Base-by-base conservation (phyloP, 2,113 vertebrate species). In the Octodon degus region DNA sequence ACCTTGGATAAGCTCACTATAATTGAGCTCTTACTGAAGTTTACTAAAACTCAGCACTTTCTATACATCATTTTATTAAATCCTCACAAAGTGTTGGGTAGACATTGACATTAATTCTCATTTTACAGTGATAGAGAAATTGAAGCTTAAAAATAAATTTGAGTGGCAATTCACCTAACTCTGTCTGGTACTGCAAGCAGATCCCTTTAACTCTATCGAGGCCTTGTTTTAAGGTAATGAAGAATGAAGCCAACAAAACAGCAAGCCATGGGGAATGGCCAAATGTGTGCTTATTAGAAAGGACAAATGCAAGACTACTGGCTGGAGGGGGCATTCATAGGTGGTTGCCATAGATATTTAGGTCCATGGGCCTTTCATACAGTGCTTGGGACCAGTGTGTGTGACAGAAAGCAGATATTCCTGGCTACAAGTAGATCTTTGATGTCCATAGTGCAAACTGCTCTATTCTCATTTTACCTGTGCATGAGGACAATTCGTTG, bases 91-190 rank as follows among this genome's bases (percentile, higher is more conserved):
- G 13, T 53, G n/a, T 20, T 34, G 86, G 9, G 32, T 43, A 74
- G 60, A 58, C 27, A 27, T 62, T 8, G 53, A n/a, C 24, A 43
- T 92, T 65, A 74, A 92, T 86, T 50, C n/a, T 14, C 20, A 82
- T 65, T 89, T 43, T 85, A 60, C 20, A 86, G 53, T 50, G 22
- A 86, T 60, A 68, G 90, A 92, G 85, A 89, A 65, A 80, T n/a
- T 90, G 32, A 97, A 91, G n/a, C 58, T 74, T 94, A 60, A 90
- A 70, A 92, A 62, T 89, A 67, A 96, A 80, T 34, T 74, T 50
- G 53, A 16, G 34, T 30, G 77, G 32, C 65, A 84, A 81, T 50
- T 82, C 76, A 24, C 19, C 37, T 24, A 90, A n/a, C 1, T 76
- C 58, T 40, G 0, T 22, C n/a, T 90, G 34, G 30, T 19, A 53